Percentiles rank a stretch among this genome's conserved stretches.
Evolutionary conservation across 2,888 invertebrate species (phyloP).

Genomic region (Amiota mariae): DNA sequence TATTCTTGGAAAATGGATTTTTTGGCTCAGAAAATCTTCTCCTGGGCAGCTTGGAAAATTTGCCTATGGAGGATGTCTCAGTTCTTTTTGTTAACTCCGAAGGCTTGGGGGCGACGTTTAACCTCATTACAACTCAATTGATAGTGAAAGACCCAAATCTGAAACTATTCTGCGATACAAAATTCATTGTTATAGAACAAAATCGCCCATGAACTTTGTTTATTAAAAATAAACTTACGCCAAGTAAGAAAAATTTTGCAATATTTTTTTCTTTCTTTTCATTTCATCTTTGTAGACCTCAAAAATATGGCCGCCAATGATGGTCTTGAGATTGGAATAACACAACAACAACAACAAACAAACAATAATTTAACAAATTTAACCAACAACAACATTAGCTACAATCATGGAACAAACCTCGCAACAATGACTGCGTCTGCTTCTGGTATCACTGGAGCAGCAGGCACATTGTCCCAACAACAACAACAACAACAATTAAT

Average conservation of each 20-base stretch:
- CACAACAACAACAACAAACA: slow-evolving; percentile 41
- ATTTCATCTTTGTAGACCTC: slow-evolving; percentile 64
- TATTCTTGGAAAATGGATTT: too few species aligned
- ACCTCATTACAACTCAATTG: too few species aligned
- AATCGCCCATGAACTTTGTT: too few species aligned
- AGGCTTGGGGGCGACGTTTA: too few species aligned
- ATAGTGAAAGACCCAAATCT: too few species aligned
- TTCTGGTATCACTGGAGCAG: not conserved
- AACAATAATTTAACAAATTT: slow-evolving; percentile 37
- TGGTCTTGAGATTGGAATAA: slow-evolving; percentile 65
- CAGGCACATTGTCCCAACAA: not conserved
- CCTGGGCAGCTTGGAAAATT: too few species aligned
- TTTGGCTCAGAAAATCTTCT: too few species aligned
- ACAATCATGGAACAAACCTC: slow-evolving; percentile 5
- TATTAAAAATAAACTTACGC: too few species aligned
- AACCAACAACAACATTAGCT: slow-evolving; percentile 18
- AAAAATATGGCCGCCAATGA: slow-evolving; percentile 72
- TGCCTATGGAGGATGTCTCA: too few species aligned
- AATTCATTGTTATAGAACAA: too few species aligned
- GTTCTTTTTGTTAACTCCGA: too few species aligned
- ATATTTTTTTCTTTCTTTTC: not conserved
- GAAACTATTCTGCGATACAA: too few species aligned
- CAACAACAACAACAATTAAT: not conserved
- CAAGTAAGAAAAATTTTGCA: not conserved
- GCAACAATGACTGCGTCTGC: not conserved